These are phyloP conservation scores for Cephus nigrinus DNA, from an alignment of 2,888 invertebrate species.

Conservation along the genomic window DNA sequence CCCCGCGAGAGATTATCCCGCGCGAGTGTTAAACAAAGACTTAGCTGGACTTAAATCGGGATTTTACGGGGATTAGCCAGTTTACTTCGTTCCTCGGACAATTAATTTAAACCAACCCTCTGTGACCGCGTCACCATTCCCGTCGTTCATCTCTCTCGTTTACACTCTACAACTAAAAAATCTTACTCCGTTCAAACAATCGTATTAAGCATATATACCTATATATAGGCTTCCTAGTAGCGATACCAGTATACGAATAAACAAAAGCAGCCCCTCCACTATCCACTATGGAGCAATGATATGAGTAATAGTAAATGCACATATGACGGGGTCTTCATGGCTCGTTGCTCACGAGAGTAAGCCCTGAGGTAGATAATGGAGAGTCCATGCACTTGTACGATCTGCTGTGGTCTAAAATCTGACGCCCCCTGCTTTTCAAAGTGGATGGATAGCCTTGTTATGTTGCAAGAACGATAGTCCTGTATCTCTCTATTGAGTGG, in stretches of 20 bases:
- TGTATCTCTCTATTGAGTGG: slow-evolving; percentile 48
- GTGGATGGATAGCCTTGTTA: slow-evolving; percentile 31
- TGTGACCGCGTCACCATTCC: slow-evolving; percentile 17
- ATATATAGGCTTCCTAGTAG: background rate
- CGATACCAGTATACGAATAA: background rate
- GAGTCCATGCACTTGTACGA: slow-evolving; percentile 53
- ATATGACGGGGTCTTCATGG: slow-evolving; percentile 60
- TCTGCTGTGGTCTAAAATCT: slow-evolving; percentile 57
- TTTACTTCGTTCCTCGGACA: slow-evolving; percentile 26
- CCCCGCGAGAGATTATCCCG: slow-evolving; percentile 43
- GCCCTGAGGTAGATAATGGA: slow-evolving; percentile 38
- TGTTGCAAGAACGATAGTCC: background rate
- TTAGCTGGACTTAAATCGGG: slow-evolving; percentile 35
- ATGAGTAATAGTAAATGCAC: slow-evolving; percentile 47
- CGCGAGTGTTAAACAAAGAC: slow-evolving; percentile 52
- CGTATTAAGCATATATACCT: background rate
- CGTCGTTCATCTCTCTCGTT: background rate
- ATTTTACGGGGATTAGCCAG: slow-evolving; percentile 39
- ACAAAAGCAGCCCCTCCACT: background rate
- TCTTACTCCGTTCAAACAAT: background rate
- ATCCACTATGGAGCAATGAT: slow-evolving; percentile 18
- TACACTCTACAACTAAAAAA: background rate
- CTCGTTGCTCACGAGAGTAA: slow-evolving; percentile 53
- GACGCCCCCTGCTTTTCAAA: slow-evolving; percentile 49
- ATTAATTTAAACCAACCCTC: slow-evolving; percentile 38